These are phyloP conservation scores for Parotia lawesii DNA, from an alignment of 2,113 vertebrate genomes.

Conservation along the genomic window DNA sequence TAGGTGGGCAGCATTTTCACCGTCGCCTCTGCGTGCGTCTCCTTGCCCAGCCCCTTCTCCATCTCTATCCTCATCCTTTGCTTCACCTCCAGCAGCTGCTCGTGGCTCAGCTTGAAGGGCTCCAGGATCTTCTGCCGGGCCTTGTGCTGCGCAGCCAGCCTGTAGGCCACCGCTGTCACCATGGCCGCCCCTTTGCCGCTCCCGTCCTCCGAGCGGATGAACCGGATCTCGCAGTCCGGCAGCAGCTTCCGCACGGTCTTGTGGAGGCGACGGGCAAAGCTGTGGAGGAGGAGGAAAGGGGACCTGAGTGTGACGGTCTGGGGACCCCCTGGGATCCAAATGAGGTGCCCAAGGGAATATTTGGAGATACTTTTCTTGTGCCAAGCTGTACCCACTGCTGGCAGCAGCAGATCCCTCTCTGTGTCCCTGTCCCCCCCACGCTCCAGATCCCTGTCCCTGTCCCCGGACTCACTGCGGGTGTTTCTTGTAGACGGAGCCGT, in stretches of 20 bases:
- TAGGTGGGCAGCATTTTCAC: constrained; percentile 96
- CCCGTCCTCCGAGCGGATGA: constrained; percentile 88
- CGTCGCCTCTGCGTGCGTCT: constrained; percentile 71
- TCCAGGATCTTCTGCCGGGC: constrained; percentile 83
- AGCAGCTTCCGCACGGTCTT: constrained; percentile 88
- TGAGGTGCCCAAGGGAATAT: accelerated
- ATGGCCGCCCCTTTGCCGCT: constrained; percentile 95
- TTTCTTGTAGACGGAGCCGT: constrained; percentile 94
- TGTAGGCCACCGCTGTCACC: constrained; percentile 93
- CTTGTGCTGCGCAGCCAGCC: constrained; percentile 83
- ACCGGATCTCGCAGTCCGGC: constrained; percentile 90
- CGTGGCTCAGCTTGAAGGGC: constrained; percentile 75
- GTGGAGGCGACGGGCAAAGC: constrained; percentile 88
- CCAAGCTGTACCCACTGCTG: accelerated
- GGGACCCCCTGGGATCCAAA: not conserved
- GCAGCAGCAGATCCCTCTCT: not conserved
- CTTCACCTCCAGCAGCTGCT: constrained; percentile 90
- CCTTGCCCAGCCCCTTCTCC: constrained; percentile 78
- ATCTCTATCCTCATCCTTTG: constrained; percentile 82
- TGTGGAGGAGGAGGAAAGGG: not conserved
- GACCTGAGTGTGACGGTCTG: not conserved
- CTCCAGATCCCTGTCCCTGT: not conserved
- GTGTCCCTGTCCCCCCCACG: not conserved
- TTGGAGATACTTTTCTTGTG: not conserved
- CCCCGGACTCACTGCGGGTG: constrained; percentile 84